Evolutionary conservation across 2,797 vertebrate species (phyloP).

Genomic region (Mycteria americana): DNA sequence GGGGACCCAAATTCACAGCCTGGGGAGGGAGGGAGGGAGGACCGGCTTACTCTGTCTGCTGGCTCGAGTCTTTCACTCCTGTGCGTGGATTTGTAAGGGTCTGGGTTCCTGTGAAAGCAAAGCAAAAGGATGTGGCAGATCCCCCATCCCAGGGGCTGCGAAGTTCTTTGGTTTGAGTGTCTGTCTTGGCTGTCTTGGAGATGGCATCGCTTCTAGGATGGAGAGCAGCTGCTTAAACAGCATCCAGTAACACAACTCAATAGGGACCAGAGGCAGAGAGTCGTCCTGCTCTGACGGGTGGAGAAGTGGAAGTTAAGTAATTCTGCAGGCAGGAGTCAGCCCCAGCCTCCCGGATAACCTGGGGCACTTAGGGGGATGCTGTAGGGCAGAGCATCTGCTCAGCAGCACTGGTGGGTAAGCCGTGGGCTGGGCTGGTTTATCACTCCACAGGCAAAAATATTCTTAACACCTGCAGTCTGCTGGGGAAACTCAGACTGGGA

Average conservation of each 20-base stretch:
- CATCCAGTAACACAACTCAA: fast-evolving
- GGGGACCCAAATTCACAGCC: not conserved
- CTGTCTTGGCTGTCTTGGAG: not conserved
- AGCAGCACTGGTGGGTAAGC: not conserved
- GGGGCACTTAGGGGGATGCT: not conserved
- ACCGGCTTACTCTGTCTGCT: conserved; percentile 78
- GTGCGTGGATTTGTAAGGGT: not conserved
- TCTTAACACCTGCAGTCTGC: not conserved
- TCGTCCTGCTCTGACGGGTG: no score
- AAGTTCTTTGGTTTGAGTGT: fast-evolving
- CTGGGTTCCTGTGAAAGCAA: conserved; percentile 72
- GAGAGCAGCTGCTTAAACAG: not conserved
- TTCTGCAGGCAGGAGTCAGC: not conserved
- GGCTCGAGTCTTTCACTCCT: conserved; percentile 70
- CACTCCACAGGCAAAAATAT: not conserved
- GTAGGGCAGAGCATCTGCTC: not conserved
- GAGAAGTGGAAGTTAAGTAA: not conserved
- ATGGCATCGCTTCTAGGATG: no score
- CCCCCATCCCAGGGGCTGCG: fast-evolving
- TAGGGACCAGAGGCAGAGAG: not conserved
- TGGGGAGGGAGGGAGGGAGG: not conserved
- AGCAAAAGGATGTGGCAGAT: not conserved
- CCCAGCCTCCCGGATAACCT: not conserved
- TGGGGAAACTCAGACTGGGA: not conserved
- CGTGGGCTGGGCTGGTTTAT: not conserved